phyloP scores from a whole-genome alignment of 2,888 invertebrate species.

The Phengaris arion region DNA sequence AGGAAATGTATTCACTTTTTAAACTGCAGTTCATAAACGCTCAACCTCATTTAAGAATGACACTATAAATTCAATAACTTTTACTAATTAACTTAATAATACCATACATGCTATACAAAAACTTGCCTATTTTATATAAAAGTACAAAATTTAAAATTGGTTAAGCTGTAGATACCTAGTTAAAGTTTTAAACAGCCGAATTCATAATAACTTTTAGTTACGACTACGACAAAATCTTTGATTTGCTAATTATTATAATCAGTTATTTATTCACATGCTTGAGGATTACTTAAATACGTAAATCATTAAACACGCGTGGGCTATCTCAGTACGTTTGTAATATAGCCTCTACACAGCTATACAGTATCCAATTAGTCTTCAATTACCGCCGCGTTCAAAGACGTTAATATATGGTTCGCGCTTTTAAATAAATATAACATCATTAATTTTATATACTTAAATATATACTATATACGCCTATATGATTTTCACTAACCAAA shows the following conservation, averaged over 20 bases:
- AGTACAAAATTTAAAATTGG: too few species aligned
- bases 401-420: slow-evolving; percentile 8
- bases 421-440: neutral
- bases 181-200: neutral
- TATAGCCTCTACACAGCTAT: neutral
- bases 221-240: neutral
- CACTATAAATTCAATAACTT: too few species aligned
- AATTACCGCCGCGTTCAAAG: slow-evolving; percentile 2
- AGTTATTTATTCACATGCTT: neutral
- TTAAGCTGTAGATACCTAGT: too few species aligned
- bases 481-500: neutral
- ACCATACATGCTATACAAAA: too few species aligned
- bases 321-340: neutral
- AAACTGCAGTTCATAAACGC: too few species aligned
- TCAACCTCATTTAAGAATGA: too few species aligned
- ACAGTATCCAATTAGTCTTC: slow-evolving; percentile 15
- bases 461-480: neutral
- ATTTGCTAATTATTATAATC: neutral
- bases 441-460: neutral
- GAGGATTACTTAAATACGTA: neutral
- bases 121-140: too few species aligned
- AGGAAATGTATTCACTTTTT: too few species aligned
- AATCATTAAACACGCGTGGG: neutral
- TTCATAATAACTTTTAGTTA: too few species aligned
- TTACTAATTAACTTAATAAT: too few species aligned